These are phyloP conservation scores for Strigamia maritima DNA, from an alignment of 2,888 invertebrate species.

Conservation along the genomic window DNA sequence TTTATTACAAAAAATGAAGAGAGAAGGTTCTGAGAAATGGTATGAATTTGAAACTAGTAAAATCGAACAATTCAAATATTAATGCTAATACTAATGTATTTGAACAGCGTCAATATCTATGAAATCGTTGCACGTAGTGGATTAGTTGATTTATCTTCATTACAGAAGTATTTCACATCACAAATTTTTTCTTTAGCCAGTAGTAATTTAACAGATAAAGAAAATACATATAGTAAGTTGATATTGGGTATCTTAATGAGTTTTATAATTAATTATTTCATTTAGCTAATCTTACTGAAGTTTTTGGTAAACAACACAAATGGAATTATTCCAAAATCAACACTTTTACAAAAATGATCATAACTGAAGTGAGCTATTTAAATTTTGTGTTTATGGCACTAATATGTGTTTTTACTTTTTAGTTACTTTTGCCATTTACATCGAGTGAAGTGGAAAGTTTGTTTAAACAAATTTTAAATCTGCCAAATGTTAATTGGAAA, in stretches of 20 bases:
- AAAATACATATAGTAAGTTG: background rate
- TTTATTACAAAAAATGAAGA: background rate
- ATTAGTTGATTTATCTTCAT: background rate
- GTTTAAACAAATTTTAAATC: background rate
- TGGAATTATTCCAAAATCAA: background rate
- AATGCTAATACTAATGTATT: background rate
- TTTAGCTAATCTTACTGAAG: background rate
- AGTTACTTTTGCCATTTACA: background rate
- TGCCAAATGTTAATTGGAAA: background rate
- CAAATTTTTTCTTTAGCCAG: background rate
- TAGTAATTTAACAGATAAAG: background rate
- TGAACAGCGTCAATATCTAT: background rate
- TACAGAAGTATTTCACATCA: background rate
- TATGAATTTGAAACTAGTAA: background rate
- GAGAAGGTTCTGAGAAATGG: background rate
- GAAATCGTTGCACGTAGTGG: background rate
- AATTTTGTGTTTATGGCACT: background rate
- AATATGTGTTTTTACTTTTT: background rate
- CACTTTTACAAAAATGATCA: background rate
- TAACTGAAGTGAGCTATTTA: background rate
- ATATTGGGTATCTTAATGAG: too few species aligned
- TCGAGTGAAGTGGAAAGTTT: background rate
- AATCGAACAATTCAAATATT: background rate
- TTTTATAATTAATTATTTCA: background rate
- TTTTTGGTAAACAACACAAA: background rate